Evolutionary conservation across 2,113 vertebrate genomes (phyloP).

Genomic region (Scomber japonicus): DNA sequence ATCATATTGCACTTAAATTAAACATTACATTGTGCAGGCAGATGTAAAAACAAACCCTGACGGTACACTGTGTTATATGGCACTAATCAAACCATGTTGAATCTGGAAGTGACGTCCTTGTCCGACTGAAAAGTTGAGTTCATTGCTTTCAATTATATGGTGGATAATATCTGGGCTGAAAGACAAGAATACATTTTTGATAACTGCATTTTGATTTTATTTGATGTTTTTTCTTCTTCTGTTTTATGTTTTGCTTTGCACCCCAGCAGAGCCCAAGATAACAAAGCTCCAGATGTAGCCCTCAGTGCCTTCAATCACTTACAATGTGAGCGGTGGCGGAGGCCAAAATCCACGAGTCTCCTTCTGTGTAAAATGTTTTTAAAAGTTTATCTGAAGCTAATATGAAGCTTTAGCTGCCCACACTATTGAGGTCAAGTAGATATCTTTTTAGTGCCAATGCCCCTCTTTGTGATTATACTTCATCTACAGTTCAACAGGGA

Average conservation of each 20-base stretch:
- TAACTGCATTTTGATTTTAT: constrained; percentile 32
- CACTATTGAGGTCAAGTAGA: too few relatives aligned
- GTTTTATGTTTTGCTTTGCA: constrained; percentile 30
- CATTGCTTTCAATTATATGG: constrained; percentile 84
- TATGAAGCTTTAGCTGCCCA: too few relatives aligned
- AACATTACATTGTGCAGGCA: constrained; percentile 24
- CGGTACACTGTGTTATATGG: constrained; percentile 6
- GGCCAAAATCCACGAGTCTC: too few relatives aligned
- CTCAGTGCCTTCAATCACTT: background rate
- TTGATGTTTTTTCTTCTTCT: background rate
- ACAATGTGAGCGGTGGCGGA: too few relatives aligned
- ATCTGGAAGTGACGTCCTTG: constrained; percentile 75
- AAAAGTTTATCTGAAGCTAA: too few relatives aligned
- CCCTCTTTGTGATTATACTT: too few relatives aligned
- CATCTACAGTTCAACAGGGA: too few relatives aligned
- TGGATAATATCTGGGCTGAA: constrained; percentile 85
- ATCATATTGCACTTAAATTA: constrained; percentile 64
- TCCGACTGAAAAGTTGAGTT: constrained; percentile 76
- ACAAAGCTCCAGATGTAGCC: background rate
- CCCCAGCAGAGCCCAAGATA: constrained; percentile 51
- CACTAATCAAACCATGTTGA: constrained; percentile 71
- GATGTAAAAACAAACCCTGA: background rate
- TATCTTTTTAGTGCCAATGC: too few relatives aligned
- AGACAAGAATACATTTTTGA: constrained; percentile 83
- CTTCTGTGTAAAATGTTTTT: too few relatives aligned